Base-by-base conservation (phyloP, 2,797 vertebrate genomes). In the Psittacula echo region DNA sequence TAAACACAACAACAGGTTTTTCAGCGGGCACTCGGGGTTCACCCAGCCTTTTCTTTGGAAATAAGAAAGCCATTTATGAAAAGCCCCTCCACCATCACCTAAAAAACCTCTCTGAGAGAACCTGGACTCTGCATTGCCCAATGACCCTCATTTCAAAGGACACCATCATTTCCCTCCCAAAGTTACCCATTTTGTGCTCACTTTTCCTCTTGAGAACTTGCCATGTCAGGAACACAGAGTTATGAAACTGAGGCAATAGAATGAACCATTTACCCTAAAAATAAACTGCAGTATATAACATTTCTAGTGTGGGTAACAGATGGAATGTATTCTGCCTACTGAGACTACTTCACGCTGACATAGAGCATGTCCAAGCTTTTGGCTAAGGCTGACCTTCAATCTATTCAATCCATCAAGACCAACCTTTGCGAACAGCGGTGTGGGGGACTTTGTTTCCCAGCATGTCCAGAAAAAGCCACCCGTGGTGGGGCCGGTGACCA, bases 41-140 rank as follows among this genome's bases (percentile, higher is more conserved):
- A 93, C n/a, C 13, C 29, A 19, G 74, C 26, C 68, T 73, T 75
- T 85, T 93, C 24, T 44, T 60, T 41, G 11, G 74, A 85, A 93
- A 92, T 60, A 61, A 89, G 91, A 87, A 74, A 45, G 29, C 64
- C 48, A 16, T 92, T 85, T 87, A 50, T 68, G 54, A 29, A 56
- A 70, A 60, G 58, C 48, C 34, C 5, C 34, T 37, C 47, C 53
- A 51, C 16, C 50, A 15, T 61, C 83, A 2, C 37, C 26, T 18
- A 19, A 37, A 29, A 64, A 87, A 24, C 30, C 37, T 77, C 34
- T 79, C 50, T 58, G 83, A 62, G 70, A 51, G 45, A 47, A 77
- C 21, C 47, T 9, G 58, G 80, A 29, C 37, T 88, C 23, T 39
- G 47, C 71, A 3, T 71, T 77, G 51, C 39, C 34, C 80, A 17